These are phyloP conservation scores for Pampus argenteus DNA, from an alignment of 2,797 vertebrate genomes.

Conservation along the genomic window DNA sequence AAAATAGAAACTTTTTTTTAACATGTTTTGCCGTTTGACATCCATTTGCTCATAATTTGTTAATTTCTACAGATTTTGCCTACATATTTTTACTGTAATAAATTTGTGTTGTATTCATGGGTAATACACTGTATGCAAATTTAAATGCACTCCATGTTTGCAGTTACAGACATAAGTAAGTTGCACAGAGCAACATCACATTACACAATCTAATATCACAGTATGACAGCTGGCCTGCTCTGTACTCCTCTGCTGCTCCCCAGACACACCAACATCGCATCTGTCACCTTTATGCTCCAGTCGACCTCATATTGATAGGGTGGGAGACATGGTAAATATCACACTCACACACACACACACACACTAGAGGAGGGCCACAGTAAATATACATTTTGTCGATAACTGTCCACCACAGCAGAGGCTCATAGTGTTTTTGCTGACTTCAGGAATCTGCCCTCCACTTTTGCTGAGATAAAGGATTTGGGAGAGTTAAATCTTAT, in stretches of 20 bases:
- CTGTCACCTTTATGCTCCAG: slow-evolving; percentile 63
- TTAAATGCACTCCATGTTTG: background rate
- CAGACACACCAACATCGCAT: slow-evolving; percentile 52
- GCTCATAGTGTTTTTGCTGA: slow-evolving; percentile 58
- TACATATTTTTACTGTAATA: background rate
- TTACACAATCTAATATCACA: slow-evolving; percentile 19
- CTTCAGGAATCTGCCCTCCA: slow-evolving; percentile 57
- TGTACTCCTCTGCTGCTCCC: slow-evolving; percentile 19
- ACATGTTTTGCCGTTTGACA: too few relatives aligned
- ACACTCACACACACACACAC: slow-evolving; percentile 24
- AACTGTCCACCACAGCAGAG: slow-evolving; percentile 54
- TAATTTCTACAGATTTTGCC: background rate
- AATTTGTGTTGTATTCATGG: background rate
- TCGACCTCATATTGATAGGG: slow-evolving; percentile 53
- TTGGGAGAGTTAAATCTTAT: slow-evolving; percentile 67
- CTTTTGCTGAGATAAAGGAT: slow-evolving; percentile 77
- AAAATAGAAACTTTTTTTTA: too few relatives aligned
- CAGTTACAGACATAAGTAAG: slow-evolving; percentile 4
- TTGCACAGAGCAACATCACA: slow-evolving; percentile 11
- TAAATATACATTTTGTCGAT: slow-evolving; percentile 74
- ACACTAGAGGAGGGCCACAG: slow-evolving; percentile 17
- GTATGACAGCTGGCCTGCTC: slow-evolving; percentile 36
- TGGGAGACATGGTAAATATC: slow-evolving; percentile 29
- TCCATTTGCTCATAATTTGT: background rate
- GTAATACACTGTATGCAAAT: background rate